phyloP scores from a whole-genome alignment of 2,888 invertebrate genomes.

The Stegophylla sp. region DNA sequence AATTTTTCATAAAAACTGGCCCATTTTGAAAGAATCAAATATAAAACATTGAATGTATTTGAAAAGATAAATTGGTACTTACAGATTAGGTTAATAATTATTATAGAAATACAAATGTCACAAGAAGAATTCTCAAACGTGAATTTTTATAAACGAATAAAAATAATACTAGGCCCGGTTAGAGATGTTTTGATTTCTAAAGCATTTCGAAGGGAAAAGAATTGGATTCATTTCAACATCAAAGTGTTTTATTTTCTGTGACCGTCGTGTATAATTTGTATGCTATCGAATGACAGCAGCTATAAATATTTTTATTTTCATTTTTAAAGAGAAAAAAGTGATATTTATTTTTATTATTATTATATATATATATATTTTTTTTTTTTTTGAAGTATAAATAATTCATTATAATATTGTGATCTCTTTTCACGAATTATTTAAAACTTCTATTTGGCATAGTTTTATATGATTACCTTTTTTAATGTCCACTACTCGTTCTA shows the following conservation, averaged over 20 bases:
- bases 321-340: not conserved
- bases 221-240: conserved; percentile 53
- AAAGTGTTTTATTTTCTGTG: conserved; percentile 38
- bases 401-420: not conserved
- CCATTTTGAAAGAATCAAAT: too few relatives aligned
- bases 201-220: conserved; percentile 23
- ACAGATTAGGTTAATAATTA: too few relatives aligned
- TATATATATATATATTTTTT: not conserved
- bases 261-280: conserved; percentile 1
- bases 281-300: not conserved
- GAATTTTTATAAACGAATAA: not conserved
- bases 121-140: too few relatives aligned
- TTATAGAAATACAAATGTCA: too few relatives aligned
- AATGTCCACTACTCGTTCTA: not conserved
- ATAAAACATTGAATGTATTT: too few relatives aligned
- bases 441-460: conserved; percentile 4
- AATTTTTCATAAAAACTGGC: too few relatives aligned
- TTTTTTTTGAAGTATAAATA: conserved; percentile 28
- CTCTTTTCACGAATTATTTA: conserved; percentile 1
- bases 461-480: not conserved
- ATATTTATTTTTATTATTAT: not conserved
- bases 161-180: conserved; percentile 3
- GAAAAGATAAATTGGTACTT: too few relatives aligned
- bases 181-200: conserved; percentile 24
- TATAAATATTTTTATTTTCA: conserved; percentile 42